Evolutionary conservation across 2,797 vertebrate genomes (phyloP).

Genomic region (Thalassophryne amazonica): DNA sequence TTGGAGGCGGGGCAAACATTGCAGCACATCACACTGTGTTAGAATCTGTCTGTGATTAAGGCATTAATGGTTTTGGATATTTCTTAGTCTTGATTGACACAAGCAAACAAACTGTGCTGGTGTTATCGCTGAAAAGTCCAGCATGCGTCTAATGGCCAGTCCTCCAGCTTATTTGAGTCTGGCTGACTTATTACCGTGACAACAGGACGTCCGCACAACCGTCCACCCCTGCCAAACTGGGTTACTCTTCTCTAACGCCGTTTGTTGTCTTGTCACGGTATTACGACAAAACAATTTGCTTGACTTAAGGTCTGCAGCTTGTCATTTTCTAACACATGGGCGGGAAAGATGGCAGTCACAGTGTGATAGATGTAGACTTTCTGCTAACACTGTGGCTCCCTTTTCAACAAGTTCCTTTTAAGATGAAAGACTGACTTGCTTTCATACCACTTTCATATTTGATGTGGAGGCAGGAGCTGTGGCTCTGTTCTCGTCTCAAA

Average conservation of each 20-base stretch:
- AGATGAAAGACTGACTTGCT: slow-evolving; percentile 69
- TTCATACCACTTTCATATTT: slow-evolving; percentile 68
- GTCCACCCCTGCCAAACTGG: slow-evolving; percentile 32
- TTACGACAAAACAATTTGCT: slow-evolving; percentile 57
- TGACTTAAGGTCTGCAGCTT: slow-evolving; percentile 52
- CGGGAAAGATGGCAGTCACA: slow-evolving; percentile 44
- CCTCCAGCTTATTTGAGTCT: slow-evolving; percentile 12
- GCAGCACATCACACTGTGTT: not conserved
- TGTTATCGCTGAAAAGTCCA: slow-evolving; percentile 21
- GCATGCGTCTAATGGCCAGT: slow-evolving; percentile 2
- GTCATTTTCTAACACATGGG: slow-evolving; percentile 49
- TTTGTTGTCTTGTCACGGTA: slow-evolving; percentile 20
- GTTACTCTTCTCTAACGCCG: not conserved
- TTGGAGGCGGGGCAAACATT: not conserved
- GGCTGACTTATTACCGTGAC: slow-evolving; percentile 23
- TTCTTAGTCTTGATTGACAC: slow-evolving; percentile 17
- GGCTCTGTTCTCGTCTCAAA: slow-evolving; percentile 69
- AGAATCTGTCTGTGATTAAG: not conserved
- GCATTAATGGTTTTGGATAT: slow-evolving; percentile 1
- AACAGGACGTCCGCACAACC: slow-evolving; percentile 29
- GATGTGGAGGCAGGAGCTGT: slow-evolving; percentile 65
- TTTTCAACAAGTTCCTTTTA: slow-evolving; percentile 69
- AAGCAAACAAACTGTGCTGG: slow-evolving; percentile 2
- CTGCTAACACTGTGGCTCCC: slow-evolving; percentile 51
- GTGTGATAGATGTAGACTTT: slow-evolving; percentile 62